These are phyloP conservation scores for Hyposoter dolosus DNA, from an alignment of 2,888 invertebrate species.

Conservation along the genomic window DNA sequence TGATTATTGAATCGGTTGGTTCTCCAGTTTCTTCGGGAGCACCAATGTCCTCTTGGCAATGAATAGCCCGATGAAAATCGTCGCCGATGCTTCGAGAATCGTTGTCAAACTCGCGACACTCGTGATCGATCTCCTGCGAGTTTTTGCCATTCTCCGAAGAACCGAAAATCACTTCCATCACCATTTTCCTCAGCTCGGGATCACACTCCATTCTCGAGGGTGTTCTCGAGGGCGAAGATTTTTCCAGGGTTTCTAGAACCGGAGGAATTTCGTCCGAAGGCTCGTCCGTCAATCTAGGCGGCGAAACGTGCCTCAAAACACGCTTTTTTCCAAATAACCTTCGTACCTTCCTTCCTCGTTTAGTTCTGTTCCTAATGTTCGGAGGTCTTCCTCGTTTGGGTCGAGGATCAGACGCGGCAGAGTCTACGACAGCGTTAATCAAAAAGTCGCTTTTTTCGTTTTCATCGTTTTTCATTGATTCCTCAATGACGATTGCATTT, in stretches of 20 bases:
- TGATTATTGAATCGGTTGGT: background rate
- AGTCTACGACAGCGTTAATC: background rate
- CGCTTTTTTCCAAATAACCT: background rate
- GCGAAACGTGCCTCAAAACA: slow-evolving; percentile 48
- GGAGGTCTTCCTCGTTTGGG: slow-evolving; percentile 39
- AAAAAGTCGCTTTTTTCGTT: background rate
- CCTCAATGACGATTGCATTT: background rate
- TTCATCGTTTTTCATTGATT: background rate
- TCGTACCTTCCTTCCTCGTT: background rate
- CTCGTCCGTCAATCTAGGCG: slow-evolving; percentile 50
- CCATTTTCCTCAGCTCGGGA: slow-evolving; percentile 80
- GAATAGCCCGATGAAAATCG: slow-evolving; percentile 7
- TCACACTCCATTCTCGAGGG: slow-evolving; percentile 70
- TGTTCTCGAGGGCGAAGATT: background rate
- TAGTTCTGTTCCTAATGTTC: slow-evolving; percentile 17
- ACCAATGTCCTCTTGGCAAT: background rate
- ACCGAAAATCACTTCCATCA: slow-evolving; percentile 84
- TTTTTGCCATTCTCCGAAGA: slow-evolving; percentile 51
- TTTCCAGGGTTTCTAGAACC: background rate
- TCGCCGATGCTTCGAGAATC: slow-evolving; percentile 18
- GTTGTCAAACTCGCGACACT: slow-evolving; percentile 29
- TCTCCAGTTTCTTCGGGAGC: background rate
- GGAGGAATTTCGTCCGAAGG: slow-evolving; percentile 30
- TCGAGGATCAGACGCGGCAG: background rate
- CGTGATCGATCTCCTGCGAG: background rate